A percentile compares a stretch with the other conserved stretches of the same genome.
These are phyloP conservation scores for Cebus imitator DNA, from an alignment of 2,113 vertebrate genomes.

Conservation along the genomic window DNA sequence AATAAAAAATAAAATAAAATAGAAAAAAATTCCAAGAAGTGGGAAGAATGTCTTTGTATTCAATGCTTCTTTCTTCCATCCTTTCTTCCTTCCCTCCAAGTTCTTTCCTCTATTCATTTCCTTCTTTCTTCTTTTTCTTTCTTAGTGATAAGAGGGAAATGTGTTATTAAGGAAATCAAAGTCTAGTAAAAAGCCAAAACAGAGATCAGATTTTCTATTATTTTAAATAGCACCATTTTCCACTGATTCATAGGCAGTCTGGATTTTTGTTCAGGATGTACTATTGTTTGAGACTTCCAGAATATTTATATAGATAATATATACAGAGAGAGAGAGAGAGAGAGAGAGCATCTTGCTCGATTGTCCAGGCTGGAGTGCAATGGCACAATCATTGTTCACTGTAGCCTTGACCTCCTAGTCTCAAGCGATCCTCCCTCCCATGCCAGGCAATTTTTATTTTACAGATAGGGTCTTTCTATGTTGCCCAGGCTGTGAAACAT, in stretches of 20 bases:
- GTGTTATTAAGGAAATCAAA: slow-evolving; percentile 65
- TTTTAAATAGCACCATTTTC: background rate
- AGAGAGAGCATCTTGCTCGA: too few relatives aligned
- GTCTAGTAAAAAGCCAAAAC: slow-evolving; percentile 72
- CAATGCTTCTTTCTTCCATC: background rate
- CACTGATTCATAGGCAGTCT: background rate
- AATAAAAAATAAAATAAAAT: too few relatives aligned
- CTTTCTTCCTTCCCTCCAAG: background rate
- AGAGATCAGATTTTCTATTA: slow-evolving; percentile 56
- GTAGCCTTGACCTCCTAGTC: too few relatives aligned
- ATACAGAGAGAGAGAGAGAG: too few relatives aligned
- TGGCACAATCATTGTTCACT: too few relatives aligned
- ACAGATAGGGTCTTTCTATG: too few relatives aligned
- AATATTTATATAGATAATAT: too few relatives aligned
- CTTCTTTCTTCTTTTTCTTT: background rate
- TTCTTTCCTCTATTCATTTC: background rate
- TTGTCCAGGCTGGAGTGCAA: too few relatives aligned
- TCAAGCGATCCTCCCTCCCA: too few relatives aligned
- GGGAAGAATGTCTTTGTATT: slow-evolving; percentile 49
- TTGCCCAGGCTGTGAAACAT: background rate
- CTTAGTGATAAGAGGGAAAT: slow-evolving; percentile 48
- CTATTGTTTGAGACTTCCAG: background rate
- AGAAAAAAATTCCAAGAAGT: slow-evolving; percentile 46
- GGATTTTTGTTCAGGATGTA: background rate
- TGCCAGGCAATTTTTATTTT: too few relatives aligned